These are phyloP conservation scores for Semnornis frantzii DNA, from an alignment of 2,113 vertebrate genomes.

Conservation along the genomic window DNA sequence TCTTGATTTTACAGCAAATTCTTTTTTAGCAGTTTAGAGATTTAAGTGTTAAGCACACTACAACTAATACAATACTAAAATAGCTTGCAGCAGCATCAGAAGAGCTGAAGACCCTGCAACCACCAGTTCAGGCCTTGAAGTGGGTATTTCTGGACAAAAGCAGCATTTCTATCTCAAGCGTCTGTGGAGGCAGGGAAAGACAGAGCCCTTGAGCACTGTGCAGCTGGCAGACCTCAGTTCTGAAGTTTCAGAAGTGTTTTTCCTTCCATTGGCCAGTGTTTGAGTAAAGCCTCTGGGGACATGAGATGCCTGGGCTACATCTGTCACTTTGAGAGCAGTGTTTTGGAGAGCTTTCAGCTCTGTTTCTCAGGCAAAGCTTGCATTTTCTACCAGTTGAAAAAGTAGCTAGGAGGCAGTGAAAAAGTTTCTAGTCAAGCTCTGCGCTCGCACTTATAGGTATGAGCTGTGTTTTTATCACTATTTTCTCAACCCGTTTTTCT, in stretches of 20 bases:
- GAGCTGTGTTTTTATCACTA: background rate
- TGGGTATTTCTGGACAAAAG: constrained; percentile 27
- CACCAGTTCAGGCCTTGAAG: background rate
- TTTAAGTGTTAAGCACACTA: background rate
- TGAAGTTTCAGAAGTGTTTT: constrained; percentile 57
- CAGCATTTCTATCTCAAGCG: background rate
- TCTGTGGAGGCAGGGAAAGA: background rate
- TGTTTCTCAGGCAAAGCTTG: background rate
- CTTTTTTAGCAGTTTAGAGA: background rate
- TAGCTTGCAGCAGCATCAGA: background rate
- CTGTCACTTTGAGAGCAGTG: constrained; percentile 18
- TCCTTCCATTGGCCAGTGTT: background rate
- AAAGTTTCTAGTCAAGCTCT: background rate
- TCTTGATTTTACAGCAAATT: background rate
- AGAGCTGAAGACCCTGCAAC: background rate
- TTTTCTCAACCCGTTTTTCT: background rate
- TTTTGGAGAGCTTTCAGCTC: constrained; percentile 12
- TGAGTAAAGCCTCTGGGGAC: constrained; percentile 3
- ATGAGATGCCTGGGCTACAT: constrained; percentile 38
- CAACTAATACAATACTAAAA: background rate
- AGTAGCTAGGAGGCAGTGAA: background rate
- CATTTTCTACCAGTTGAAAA: background rate
- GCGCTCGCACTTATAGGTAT: background rate
- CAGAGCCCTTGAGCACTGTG: background rate
- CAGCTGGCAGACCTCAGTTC: background rate